Base-by-base conservation (phyloP, 2,797 vertebrate genomes). In the Bradypus variegatus region DNA sequence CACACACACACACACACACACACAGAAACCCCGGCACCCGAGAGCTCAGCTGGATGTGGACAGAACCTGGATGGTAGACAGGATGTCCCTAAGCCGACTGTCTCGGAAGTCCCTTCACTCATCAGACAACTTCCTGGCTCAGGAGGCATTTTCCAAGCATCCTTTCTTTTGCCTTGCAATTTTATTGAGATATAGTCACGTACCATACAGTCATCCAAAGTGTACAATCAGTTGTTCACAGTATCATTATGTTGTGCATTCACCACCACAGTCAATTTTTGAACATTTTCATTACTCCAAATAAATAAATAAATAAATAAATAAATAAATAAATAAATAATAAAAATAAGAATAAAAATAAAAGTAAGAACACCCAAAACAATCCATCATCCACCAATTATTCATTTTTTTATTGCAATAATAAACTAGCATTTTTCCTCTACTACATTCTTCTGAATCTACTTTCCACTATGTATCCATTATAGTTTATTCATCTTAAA, bases 81-180 rank as follows among this genome's bases (percentile, higher is more conserved):
- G 36, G 31, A 58, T 14, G 58, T 76, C n/a, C 77, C 27, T 77
- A 13, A 76, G 55, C 29, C 88, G 73, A 53, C 7, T 60, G 50
- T 55, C 60, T 80, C 25, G 6, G 25, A 84, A 87, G 36, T 55
- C 45, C 53, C 60, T 80, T 91, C 62, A 73, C 69, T 48, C 58
- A 84, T 50, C 10, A 89, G 50, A 38, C 27, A 88, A 64, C 29
- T 55, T 62, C 36, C 65, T 64, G 10, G 50, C 29, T 91, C 23
- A 91, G 31, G 27, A 88, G 31, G 9, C 36, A 83, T 79, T 92
- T 86, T 75, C 58, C 19, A 91, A 92, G 29, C 50, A 95, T 83
- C 7, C 5, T 69, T 90, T 89, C 45, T 45, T 45, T 45, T 45
- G 6, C 41, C 41, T 45, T 45, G 41, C 41, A 45, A 45, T 45